Evolutionary conservation across 1,140 invertebrate species (phyloP), one percentile per base, ranked within the genome.

Genomic region (Camponotus floridanus): DNA sequence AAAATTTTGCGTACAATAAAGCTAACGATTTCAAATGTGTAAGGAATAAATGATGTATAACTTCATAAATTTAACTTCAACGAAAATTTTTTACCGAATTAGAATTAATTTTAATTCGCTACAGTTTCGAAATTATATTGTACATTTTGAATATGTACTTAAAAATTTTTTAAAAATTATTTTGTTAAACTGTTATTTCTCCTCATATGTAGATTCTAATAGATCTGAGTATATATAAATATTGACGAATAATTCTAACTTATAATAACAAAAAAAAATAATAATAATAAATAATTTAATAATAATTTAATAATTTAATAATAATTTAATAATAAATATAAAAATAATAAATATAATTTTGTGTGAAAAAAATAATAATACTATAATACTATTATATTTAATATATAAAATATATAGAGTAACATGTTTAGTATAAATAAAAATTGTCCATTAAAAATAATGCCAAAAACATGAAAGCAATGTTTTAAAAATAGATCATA

Each of bases 161-260:
- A 11, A 67, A 45, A 78, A 51, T 78, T 51, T 67, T 36, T 79
- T 13, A 6, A 67, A 45, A 78, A 51, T 78, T 51, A 78, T 36
- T 76, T 7, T 36, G 18, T 21, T 6, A 15, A 36, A n/a, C 7
- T 67, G 61, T 65, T n/a, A 7, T 21, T 42, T 33, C 13, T 51
- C 0, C 26, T 33, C 18, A 65, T 31, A 39, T 9, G 36, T 7
- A 42, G 18, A 73, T 39, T 39, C n/a, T 45, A 76, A 76, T 8
- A 76, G 57, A 76, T 76, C 2, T 39, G 2, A 0, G 4, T 39
- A 59, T 21, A 4, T 6, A 26, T 26, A 26, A 26, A 26, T 26
- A 26, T 1, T 26, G 36, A 39, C n/a, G 61, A 42, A 76, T 59
- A 73, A 8, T n/a, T 55, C 0, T 11, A 8, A 57, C n/a, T 36